These are phyloP conservation scores for Deilephila porcellus DNA, from an alignment of 2,888 invertebrate species.

Conservation along the genomic window DNA sequence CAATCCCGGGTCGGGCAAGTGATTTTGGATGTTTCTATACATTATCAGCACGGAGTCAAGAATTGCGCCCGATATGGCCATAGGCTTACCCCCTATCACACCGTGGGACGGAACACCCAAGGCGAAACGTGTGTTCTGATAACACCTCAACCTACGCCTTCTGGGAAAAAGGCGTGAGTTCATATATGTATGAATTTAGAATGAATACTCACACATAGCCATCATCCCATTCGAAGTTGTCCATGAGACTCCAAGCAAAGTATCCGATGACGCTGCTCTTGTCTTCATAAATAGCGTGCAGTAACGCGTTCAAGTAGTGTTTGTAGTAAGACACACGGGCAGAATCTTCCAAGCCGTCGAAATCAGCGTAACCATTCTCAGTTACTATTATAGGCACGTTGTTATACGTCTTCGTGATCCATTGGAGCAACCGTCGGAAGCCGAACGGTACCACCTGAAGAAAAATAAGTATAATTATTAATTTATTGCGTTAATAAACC, in stretches of 20 bases:
- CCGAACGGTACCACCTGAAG: slow-evolving; percentile 84
- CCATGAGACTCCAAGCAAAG: slow-evolving; percentile 92
- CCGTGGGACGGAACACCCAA: too few species aligned
- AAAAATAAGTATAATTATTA: background rate
- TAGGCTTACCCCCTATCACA: too few species aligned
- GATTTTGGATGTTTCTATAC: too few species aligned
- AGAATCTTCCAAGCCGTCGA: slow-evolving; percentile 78
- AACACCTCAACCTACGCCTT: too few species aligned
- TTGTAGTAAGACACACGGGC: slow-evolving; percentile 85
- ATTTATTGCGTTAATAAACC: too few species aligned
- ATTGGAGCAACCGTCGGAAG: slow-evolving; percentile 81
- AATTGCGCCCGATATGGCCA: too few species aligned
- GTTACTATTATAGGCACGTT: slow-evolving; percentile 83
- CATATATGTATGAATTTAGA: background rate
- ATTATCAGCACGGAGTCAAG: too few species aligned
- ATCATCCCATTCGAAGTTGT: slow-evolving; percentile 92
- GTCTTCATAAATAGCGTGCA: slow-evolving; percentile 84
- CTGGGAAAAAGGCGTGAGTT: too few species aligned
- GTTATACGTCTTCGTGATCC: slow-evolving; percentile 81
- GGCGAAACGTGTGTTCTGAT: too few species aligned
- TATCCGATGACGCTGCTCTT: slow-evolving; percentile 88
- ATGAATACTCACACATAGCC: slow-evolving; percentile 88
- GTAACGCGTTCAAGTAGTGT: slow-evolving; percentile 76
- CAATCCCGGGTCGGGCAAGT: too few species aligned
- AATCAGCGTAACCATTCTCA: slow-evolving; percentile 84